Evolutionary conservation across 2,113 vertebrate genomes (phyloP).

Genomic region (Tonatia bakeri): DNA sequence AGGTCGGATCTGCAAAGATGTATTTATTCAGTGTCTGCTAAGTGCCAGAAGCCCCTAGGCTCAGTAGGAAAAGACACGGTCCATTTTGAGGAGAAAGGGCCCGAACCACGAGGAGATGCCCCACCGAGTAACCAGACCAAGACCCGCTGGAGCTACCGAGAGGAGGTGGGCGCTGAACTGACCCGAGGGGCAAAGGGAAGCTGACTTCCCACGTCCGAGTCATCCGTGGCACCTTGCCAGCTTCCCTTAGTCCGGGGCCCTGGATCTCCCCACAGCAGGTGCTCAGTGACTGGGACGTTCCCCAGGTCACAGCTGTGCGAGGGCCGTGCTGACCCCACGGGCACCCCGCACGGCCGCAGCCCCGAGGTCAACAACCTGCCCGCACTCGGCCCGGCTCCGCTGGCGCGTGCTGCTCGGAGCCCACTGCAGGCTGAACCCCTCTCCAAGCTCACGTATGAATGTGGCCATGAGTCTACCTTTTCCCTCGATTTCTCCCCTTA

Average conservation of each 20-base stretch:
- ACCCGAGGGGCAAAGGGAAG: background rate
- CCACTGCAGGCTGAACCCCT: background rate
- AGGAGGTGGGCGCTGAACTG: background rate
- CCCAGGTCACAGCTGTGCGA: background rate
- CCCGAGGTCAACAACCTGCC: accelerated
- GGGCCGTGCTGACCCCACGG: accelerated
- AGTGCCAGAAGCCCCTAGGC: background rate
- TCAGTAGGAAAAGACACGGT: background rate
- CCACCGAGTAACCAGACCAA: background rate
- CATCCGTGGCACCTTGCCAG: background rate
- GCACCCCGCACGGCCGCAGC: background rate
- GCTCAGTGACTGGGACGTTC: background rate
- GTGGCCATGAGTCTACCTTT: background rate
- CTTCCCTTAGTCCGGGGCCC: background rate
- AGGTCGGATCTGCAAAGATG: background rate
- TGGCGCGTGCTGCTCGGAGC: background rate
- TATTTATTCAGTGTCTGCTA: background rate
- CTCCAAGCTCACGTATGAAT: too few relatives aligned
- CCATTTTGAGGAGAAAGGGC: background rate
- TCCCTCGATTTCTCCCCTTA: background rate
- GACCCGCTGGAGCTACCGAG: too few relatives aligned
- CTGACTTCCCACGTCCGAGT: background rate
- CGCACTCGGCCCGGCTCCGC: background rate
- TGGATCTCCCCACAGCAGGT: too few relatives aligned
- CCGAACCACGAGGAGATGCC: background rate